Evolutionary conservation across 1,140 invertebrate genomes (phyloP), one percentile per base, ranked within the genome.

Genomic region (Calliphora vicina): DNA sequence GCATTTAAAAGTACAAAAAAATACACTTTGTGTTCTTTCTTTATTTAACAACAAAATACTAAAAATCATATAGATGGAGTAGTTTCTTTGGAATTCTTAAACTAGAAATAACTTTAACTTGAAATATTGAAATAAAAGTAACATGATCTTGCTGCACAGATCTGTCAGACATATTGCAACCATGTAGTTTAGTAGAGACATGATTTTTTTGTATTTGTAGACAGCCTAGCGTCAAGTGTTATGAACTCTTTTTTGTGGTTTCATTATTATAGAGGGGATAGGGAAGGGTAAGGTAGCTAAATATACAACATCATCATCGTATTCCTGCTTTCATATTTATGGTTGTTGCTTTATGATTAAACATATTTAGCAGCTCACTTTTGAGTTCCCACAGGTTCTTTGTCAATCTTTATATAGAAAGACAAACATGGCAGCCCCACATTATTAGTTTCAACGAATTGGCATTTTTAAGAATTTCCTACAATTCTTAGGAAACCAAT

Each of bases 361-460:
- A n/a, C n/a, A 67, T 25, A 67, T 12, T 67, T 67, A 67, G 61
- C n/a, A 67, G 61, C n/a, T 67, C 61, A 23, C 1, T 67, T 20
- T 23, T 23, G 61, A 67, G 61, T 67, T 67, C 61, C 61, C 61
- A 67, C 61, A 67, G 61, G 61, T 67, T 67, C n/a, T 67, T 67
- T 67, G 61, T 67, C n/a, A 23, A 23, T 5, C 20, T 23, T 25
- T 67, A 23, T 20, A 67, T 25, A 23, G 61, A 23, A 67, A 67
- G 61, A 67, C 61, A 67, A 67, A 23, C 9, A 67, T 67, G 61
- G 61, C 61, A 67, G 61, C 61, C 61, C 61, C 61, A 20, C 20
- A 23, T 67, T 67, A 67, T 67, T 67, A 67, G 61, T 67, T 67
- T 67, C 61, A 67, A 23, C n/a, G 61, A 67, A 67, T 67, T 67